These are phyloP conservation scores for Nymphalis c-album DNA, from an alignment of 2,888 invertebrate species.

Conservation along the genomic window DNA sequence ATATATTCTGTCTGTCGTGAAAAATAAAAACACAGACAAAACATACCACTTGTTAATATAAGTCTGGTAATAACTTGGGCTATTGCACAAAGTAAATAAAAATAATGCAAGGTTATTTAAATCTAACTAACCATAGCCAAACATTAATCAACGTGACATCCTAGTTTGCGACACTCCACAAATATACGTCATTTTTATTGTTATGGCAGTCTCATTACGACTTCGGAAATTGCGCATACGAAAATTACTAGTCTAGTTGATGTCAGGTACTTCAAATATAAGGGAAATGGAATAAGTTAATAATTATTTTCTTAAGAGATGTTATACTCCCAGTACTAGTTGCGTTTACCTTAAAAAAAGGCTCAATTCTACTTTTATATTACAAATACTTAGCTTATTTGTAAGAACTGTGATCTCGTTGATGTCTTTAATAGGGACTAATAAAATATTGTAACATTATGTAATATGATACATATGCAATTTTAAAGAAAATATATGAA, in stretches of 20 bases:
- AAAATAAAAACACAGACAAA: no score
- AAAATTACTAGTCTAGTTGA: background rate
- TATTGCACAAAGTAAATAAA: background rate
- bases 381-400: no score
- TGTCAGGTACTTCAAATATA: background rate
- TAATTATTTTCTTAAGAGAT: background rate
- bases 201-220: constrained; percentile 22
- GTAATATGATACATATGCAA: no score
- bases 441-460: background rate
- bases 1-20: no score
- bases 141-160: constrained; percentile 40
- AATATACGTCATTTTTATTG: constrained; percentile 25
- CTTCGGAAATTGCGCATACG: constrained; percentile 13
- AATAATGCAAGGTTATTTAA: background rate
- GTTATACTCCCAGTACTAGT: background rate
- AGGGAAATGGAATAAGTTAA: background rate
- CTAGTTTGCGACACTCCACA: constrained; percentile 37
- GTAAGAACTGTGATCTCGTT: constrained; percentile 44
- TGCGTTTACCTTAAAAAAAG: no score
- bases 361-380: no score
- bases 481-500: no score
- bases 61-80: background rate
- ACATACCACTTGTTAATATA: no score
- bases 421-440: constrained; percentile 53
- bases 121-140: constrained; percentile 24